Percentiles rank a stretch among this genome's conserved stretches.
Evolutionary conservation across 2,113 vertebrate genomes (phyloP).

Genomic region (Sinocyclocheilus anophthalmus): DNA sequence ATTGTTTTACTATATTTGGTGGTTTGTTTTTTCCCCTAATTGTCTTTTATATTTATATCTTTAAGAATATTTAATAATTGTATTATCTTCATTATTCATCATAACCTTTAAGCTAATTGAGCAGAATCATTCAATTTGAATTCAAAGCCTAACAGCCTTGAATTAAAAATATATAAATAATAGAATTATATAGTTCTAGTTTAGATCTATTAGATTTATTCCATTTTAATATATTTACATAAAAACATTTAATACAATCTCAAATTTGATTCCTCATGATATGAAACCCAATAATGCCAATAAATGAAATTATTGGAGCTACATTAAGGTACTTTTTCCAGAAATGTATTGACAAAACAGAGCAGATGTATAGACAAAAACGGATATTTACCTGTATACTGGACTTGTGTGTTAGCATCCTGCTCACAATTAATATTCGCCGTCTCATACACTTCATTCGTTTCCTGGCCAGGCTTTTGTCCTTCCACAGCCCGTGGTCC

Average conservation of each 20-base stretch:
- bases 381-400: slow-evolving; percentile 75
- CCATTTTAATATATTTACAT: neutral
- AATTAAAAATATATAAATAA: too few relatives aligned
- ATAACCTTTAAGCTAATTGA: too few relatives aligned
- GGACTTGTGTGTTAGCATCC: slow-evolving; percentile 70
- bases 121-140: too few relatives aligned
- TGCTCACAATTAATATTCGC: slow-evolving; percentile 80
- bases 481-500: slow-evolving; percentile 68
- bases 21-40: too few relatives aligned
- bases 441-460: slow-evolving; percentile 90
- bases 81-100: too few relatives aligned
- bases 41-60: too few relatives aligned
- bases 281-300: neutral
- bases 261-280: neutral
- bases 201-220: too few relatives aligned
- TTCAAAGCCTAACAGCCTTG: too few relatives aligned
- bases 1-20: too few relatives aligned
- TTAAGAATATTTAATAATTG: too few relatives aligned
- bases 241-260: neutral
- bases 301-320: neutral
- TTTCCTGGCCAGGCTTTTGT: slow-evolving; percentile 81
- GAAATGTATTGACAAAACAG: too few relatives aligned
- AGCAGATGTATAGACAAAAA: neutral
- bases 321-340: neutral
- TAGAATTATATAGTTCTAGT: too few relatives aligned